A percentile compares a stretch with the other conserved stretches of the same genome.
phyloP scores from a whole-genome alignment of 2,113 vertebrate genomes.

The Phylloscopus whistleri region DNA sequence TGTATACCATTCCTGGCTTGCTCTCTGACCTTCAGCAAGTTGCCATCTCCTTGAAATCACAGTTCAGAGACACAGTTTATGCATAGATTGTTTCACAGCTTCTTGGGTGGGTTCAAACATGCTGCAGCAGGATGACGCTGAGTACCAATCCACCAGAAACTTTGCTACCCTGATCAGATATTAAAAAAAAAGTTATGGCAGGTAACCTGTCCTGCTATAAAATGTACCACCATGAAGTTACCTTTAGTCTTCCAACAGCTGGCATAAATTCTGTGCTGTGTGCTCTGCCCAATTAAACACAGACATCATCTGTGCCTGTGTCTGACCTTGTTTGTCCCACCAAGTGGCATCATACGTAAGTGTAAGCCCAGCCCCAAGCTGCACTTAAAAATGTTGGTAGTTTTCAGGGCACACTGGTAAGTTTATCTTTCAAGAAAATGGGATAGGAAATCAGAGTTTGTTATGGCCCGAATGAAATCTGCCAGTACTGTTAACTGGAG shows the following conservation, averaged over 20 bases:
- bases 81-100: background rate
- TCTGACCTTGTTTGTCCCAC: background rate
- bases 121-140: background rate
- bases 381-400: background rate
- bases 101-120: background rate
- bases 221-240: background rate
- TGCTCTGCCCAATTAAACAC: background rate
- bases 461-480: background rate
- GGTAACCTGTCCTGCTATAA: background rate
- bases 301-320: background rate
- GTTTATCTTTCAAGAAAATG: background rate
- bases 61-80: background rate
- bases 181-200: background rate
- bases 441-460: background rate
- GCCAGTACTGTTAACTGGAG: background rate
- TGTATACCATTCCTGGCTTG: background rate
- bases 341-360: rapidly evolving
- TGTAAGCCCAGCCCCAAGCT: background rate
- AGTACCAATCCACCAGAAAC: background rate
- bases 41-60: background rate
- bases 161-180: background rate
- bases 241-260: background rate
- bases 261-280: background rate
- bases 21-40: background rate
- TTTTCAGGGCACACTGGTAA: no score